Conservation (phyloP, 2,113 vertebrate species). For the Nesogale talazaci region DNA sequence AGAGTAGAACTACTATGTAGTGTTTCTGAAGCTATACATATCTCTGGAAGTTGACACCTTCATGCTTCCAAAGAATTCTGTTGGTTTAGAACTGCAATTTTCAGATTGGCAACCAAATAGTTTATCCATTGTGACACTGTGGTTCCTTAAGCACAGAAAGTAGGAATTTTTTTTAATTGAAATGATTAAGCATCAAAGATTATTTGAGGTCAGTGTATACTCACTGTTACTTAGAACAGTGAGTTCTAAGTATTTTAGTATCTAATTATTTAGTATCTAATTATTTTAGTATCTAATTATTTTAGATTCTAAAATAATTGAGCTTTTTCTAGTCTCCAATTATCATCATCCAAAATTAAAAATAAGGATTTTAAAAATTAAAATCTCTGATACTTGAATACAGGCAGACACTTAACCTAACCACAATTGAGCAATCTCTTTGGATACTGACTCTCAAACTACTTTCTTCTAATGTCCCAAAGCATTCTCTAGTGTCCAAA, state of each 20-base stretch:
- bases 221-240: no score
- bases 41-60: no score
- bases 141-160: background rate
- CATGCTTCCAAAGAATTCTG: no score
- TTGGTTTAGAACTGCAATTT: no score
- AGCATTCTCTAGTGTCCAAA: background rate
- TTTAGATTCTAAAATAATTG: background rate
- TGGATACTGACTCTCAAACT: background rate
- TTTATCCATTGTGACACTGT: no score
- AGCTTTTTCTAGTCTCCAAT: background rate
- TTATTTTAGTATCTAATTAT: no score
- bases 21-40: no score
- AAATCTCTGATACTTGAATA: background rate
- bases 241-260: no score
- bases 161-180: background rate
- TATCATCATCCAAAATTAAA: background rate
- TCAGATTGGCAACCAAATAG: no score
- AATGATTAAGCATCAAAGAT: background rate
- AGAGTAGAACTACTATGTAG: no score
- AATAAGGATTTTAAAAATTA: background rate
- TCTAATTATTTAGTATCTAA: no score
- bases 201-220: background rate
- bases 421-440: background rate
- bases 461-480: background rate
- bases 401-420: background rate